Evolutionary conservation across 2,888 invertebrate genomes (phyloP).

Genomic region (Dynastes hyllus): DNA sequence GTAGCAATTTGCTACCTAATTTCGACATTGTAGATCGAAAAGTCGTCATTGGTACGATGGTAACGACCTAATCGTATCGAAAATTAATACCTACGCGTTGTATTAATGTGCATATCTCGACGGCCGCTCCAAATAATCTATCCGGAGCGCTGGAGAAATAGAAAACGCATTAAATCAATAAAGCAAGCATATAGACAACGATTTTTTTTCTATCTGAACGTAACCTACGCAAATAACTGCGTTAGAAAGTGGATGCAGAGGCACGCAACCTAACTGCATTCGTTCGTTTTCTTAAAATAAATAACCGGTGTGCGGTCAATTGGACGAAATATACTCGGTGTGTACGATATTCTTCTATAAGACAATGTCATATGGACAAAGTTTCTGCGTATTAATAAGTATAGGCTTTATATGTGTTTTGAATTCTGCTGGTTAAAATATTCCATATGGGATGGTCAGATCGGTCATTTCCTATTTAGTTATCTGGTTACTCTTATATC

Average conservation of each 20-base stretch:
- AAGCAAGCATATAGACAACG: constrained; percentile 5
- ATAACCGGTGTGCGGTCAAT: constrained; percentile 4
- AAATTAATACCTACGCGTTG: constrained; percentile 4
- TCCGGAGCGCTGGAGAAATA: constrained; percentile 1
- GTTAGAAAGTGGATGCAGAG: constrained; percentile 17
- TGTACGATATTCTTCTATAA: too few species aligned
- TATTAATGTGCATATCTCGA: neutral
- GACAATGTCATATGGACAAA: too few species aligned
- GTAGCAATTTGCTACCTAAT: too few species aligned
- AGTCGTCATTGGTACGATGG: too few species aligned
- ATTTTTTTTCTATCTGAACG: neutral
- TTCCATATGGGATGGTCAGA: too few species aligned
- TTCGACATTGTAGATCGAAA: too few species aligned
- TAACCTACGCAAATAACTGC: constrained; percentile 24
- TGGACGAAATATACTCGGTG: neutral
- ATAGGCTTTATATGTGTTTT: too few species aligned
- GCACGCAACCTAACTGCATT: constrained; percentile 15
- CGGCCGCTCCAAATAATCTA: neutral
- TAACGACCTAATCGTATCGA: neutral
- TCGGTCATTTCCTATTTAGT: too few species aligned
- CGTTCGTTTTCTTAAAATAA: constrained; percentile 5
- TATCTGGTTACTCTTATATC: too few species aligned
- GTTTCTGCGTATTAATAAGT: too few species aligned
- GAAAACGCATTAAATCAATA: constrained; percentile 26
- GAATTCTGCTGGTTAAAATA: too few species aligned